phyloP scores from a whole-genome alignment of 2,888 invertebrate species.

The Trichopria drosophilae region DNA sequence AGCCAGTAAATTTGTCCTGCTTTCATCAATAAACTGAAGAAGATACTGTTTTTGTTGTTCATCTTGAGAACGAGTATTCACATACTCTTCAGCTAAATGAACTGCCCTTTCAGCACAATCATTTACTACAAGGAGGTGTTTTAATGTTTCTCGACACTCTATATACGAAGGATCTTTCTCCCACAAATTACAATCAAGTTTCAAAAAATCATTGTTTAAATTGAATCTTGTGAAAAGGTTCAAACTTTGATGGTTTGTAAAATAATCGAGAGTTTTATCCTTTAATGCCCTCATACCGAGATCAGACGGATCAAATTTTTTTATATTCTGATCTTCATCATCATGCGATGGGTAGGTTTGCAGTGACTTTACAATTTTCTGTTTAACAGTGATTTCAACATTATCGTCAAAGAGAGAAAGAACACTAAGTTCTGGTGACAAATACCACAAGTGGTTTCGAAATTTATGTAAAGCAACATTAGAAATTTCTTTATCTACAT shows the following conservation, averaged over 20 bases:
- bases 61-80: not conserved
- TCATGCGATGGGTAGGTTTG: not conserved
- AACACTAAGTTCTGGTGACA: not conserved
- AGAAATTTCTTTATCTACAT: slow-evolving; percentile 21
- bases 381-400: not conserved
- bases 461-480: slow-evolving; percentile 15
- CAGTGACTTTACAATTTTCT: slow-evolving; percentile 6
- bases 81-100: not conserved
- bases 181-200: slow-evolving; percentile 6
- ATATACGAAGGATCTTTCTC: slow-evolving; percentile 3
- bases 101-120: slow-evolving; percentile 12
- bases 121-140: slow-evolving; percentile 7
- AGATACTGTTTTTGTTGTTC: not conserved
- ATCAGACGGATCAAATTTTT: not conserved
- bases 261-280: not conserved
- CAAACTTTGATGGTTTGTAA: not conserved
- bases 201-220: slow-evolving; percentile 9
- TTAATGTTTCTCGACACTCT: slow-evolving; percentile 12
- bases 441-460: slow-evolving; percentile 8
- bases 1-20: not conserved
- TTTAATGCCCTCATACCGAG: not conserved
- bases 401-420: slow-evolving; percentile 11
- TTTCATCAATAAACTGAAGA: slow-evolving; percentile 3
- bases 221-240: slow-evolving; percentile 10
- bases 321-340: not conserved